phyloP scores from a whole-genome alignment of 2,797 vertebrate species.

The Pteronotus mesoamericanus region DNA sequence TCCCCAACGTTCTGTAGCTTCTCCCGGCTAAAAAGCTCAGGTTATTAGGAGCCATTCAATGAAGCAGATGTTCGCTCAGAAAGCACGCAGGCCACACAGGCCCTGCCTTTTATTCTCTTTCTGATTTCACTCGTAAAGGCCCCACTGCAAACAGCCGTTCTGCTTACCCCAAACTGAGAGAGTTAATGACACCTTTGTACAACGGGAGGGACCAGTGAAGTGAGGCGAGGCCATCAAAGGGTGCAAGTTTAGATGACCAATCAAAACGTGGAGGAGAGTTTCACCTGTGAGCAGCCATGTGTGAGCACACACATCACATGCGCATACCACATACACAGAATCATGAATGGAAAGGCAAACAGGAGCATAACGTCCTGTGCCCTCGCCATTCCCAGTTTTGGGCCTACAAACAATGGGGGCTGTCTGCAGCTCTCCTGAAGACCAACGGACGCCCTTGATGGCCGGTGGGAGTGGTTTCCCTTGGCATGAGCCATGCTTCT shows the following conservation, averaged over 20 bases:
- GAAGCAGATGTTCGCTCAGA: background rate
- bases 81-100: background rate
- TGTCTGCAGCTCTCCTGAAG: background rate
- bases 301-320: fast-evolving
- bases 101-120: constrained; percentile 41
- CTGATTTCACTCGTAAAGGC: constrained; percentile 38
- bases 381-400: background rate
- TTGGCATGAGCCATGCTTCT: background rate
- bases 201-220: background rate
- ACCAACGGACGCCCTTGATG: background rate
- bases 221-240: background rate
- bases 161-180: constrained; percentile 1
- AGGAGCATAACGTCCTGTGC: background rate
- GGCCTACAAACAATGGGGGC: background rate
- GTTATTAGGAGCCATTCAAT: constrained; percentile 1
- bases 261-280: background rate
- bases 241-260: background rate
- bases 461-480: too few relatives aligned
- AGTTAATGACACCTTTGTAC: constrained; percentile 35
- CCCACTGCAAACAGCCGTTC: constrained; percentile 25
- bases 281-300: background rate
- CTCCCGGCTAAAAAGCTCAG: background rate
- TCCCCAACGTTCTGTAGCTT: constrained; percentile 14
- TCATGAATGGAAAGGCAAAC: background rate
- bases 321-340: background rate